Conservation (phyloP, 2,113 vertebrate species). For the Paratilapia polleni region DNA sequence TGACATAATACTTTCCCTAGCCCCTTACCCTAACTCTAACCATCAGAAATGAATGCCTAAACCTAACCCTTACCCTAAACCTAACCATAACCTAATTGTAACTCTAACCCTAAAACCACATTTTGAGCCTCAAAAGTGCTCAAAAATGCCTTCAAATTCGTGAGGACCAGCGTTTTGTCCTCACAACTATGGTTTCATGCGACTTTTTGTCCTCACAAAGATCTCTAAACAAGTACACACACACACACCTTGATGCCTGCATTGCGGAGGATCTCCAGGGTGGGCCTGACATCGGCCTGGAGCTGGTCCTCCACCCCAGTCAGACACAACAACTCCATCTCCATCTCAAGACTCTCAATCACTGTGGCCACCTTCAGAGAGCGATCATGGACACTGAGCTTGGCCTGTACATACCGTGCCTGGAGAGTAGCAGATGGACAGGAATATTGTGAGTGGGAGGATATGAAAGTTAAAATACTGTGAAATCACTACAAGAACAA, state of each 20-base stretch:
- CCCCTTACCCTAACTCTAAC: too few species aligned
- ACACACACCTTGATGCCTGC: conserved; percentile 95
- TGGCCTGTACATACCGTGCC: conserved; percentile 95
- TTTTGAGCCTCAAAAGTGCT: too few species aligned
- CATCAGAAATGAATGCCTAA: too few species aligned
- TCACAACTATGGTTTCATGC: too few species aligned
- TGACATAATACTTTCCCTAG: too few species aligned
- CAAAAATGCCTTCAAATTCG: too few species aligned
- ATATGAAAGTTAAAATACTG: not conserved
- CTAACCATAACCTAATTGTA: too few species aligned
- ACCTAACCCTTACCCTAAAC: too few species aligned
- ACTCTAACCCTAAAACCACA: too few species aligned
- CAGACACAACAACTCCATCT: conserved; percentile 97
- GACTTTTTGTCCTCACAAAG: too few species aligned
- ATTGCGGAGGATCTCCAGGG: conserved; percentile 94
- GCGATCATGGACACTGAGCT: conserved; percentile 95
- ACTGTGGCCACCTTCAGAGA: conserved; percentile 97
- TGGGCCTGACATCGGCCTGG: conserved; percentile 92
- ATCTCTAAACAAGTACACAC: too few species aligned
- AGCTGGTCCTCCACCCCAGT: conserved; percentile 97
- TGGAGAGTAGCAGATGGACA: conserved; percentile 50
- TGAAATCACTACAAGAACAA: not conserved
- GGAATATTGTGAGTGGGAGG: not conserved
- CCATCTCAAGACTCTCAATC: conserved; percentile 98
- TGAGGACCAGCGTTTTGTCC: too few species aligned